phyloP scores from a whole-genome alignment of 2,888 invertebrate genomes.

The Leptodirus hochenwartii region DNA sequence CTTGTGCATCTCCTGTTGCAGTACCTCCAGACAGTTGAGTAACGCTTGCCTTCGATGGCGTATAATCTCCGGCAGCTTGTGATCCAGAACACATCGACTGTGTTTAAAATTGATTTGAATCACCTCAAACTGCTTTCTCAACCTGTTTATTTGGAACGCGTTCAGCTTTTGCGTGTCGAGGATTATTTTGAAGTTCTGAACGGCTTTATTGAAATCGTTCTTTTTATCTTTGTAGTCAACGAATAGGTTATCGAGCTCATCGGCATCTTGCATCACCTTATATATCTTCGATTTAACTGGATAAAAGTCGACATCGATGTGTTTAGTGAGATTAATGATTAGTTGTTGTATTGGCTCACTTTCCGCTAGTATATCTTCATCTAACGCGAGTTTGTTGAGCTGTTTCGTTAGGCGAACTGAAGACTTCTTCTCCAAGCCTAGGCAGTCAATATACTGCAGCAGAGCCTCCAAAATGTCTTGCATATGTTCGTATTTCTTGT shows the following conservation, averaged over 20 bases:
- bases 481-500: constrained; percentile 10
- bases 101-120: constrained; percentile 19
- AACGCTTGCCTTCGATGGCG: constrained; percentile 13
- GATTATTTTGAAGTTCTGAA: constrained; percentile 23
- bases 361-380: constrained; percentile 9
- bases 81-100: constrained; percentile 18
- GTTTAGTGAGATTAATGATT: constrained; percentile 11
- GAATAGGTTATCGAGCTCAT: constrained; percentile 9
- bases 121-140: constrained; percentile 21
- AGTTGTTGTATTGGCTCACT: constrained; percentile 10
- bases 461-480: constrained; percentile 11
- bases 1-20: constrained; percentile 14
- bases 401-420: constrained; percentile 11
- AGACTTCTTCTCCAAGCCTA: constrained; percentile 12
- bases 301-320: constrained; percentile 6
- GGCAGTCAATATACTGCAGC: constrained; percentile 12
- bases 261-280: constrained; percentile 4
- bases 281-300: constrained; percentile 10
- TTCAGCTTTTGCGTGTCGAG: constrained; percentile 21
- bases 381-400: constrained; percentile 9
- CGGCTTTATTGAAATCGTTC: constrained; percentile 19
- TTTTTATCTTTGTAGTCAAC: constrained; percentile 13
- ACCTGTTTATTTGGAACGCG: constrained; percentile 17
- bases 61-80: constrained; percentile 18
- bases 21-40: constrained; percentile 12